A percentile compares a stretch with the other conserved stretches of the same genome.
Evolutionary conservation across 2,888 invertebrate genomes (phyloP).

Genomic region (Itoplectis maculator): DNA sequence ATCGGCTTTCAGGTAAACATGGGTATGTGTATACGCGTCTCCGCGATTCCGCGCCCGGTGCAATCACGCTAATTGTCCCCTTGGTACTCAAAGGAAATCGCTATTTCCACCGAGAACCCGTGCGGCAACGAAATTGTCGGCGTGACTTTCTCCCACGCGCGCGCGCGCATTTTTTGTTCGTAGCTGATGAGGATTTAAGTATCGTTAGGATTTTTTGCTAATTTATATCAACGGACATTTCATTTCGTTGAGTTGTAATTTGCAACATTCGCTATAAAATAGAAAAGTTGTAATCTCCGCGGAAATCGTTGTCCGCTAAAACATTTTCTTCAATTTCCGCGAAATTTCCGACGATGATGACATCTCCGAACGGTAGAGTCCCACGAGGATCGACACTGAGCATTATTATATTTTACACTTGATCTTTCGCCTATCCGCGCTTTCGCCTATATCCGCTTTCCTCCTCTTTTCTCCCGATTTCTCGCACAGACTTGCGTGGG

Average conservation of each 20-base stretch:
- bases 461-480: no score
- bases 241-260: no score
- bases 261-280: no score
- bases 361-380: constrained; percentile 50
- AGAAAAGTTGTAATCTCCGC: no score
- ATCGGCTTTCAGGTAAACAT: constrained; percentile 13
- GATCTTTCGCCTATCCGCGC: constrained; percentile 36
- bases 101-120: constrained; percentile 59
- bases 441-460: constrained; percentile 50
- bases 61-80: constrained; percentile 69
- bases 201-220: no score
- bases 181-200: not conserved
- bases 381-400: constrained; percentile 57
- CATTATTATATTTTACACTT: constrained; percentile 43
- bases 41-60: constrained; percentile 50
- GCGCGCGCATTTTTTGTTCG: no score
- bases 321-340: no score
- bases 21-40: constrained; percentile 29
- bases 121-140: constrained; percentile 59
- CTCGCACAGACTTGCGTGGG: no score
- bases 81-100: constrained; percentile 66
- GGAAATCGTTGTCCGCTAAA: no score
- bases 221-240: no score
- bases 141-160: constrained; percentile 26
- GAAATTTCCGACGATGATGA: no score